These are phyloP conservation scores for Spodoptera frugiperda DNA, from an alignment of 1,140 invertebrate genomes.

Conservation along the genomic window DNA sequence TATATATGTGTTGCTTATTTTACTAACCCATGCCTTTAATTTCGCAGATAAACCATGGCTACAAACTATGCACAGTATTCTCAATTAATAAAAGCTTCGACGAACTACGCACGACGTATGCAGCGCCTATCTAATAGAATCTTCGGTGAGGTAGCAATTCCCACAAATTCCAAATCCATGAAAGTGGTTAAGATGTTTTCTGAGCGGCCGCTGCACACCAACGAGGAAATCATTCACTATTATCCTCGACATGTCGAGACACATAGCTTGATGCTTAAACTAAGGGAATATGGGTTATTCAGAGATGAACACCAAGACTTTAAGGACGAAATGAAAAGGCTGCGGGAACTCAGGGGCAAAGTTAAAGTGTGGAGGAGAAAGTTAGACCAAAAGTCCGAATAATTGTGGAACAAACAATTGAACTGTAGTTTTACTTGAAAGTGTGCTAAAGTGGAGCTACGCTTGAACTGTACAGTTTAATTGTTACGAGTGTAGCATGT, in stretches of 20 bases:
- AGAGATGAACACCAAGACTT: slow-evolving; percentile 97
- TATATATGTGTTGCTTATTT: neutral
- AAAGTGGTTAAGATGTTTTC: slow-evolving; percentile 94
- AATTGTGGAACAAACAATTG: too few species aligned
- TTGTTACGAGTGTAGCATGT: too few species aligned
- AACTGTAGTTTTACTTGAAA: too few species aligned
- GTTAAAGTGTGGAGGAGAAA: slow-evolving; percentile 82
- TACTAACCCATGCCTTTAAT: neutral
- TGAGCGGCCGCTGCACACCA: slow-evolving; percentile 91
- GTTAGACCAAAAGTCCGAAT: slow-evolving; percentile 60
- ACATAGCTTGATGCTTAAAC: slow-evolving; percentile 89
- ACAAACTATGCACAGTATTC: slow-evolving; percentile 89
- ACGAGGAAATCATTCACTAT: slow-evolving; percentile 92
- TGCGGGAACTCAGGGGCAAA: slow-evolving; percentile 93
- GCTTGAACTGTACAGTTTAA: too few species aligned
- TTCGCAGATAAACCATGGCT: slow-evolving; percentile 63
- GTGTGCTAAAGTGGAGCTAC: too few species aligned
- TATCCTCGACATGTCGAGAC: slow-evolving; percentile 95
- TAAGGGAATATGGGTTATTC: slow-evolving; percentile 92
- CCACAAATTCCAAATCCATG: slow-evolving; percentile 91
- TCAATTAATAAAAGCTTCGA: slow-evolving; percentile 89
- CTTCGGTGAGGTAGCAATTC: slow-evolving; percentile 94
- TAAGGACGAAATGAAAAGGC: slow-evolving; percentile 94
- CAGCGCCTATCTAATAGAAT: slow-evolving; percentile 94
- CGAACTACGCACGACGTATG: slow-evolving; percentile 95